phyloP scores from a whole-genome alignment of 2,113 vertebrate species.

The Ciconia boyciana region DNA sequence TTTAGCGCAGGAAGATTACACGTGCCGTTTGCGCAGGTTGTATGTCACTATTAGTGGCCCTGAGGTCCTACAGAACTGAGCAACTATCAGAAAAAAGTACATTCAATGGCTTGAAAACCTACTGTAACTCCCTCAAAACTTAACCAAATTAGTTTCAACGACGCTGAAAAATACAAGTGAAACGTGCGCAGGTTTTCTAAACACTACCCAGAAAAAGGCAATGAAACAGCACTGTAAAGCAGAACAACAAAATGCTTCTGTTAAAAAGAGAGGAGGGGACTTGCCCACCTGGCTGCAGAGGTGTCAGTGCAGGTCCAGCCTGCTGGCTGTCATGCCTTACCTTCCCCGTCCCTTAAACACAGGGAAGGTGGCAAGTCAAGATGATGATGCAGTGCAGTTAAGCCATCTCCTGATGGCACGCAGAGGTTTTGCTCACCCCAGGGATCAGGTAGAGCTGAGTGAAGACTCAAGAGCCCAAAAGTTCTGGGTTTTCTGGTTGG shows the following conservation, averaged over 20 bases:
- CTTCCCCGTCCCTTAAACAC: background rate
- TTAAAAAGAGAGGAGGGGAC: background rate
- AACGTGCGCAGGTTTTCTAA: background rate
- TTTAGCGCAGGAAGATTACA: background rate
- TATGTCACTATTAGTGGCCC: background rate
- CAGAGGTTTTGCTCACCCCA: background rate
- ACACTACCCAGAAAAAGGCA: background rate
- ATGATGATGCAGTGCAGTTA: background rate
- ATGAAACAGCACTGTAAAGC: background rate
- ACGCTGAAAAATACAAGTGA: background rate
- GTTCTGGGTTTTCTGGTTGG: background rate
- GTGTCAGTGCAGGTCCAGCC: background rate
- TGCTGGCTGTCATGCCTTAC: background rate
- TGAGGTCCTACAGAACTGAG: background rate
- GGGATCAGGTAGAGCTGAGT: background rate
- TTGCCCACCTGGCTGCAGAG: background rate
- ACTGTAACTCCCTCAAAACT: background rate
- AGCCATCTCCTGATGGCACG: background rate
- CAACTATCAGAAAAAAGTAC: background rate
- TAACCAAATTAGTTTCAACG: background rate
- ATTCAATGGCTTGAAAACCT: background rate
- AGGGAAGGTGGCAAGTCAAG: background rate
- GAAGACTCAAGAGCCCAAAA: background rate
- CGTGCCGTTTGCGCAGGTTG: background rate
- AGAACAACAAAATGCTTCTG: background rate